Percentiles rank a stretch among this genome's conserved stretches.
Evolutionary conservation across 2,113 vertebrate species (phyloP).

Genomic region (Poecilia latipinna): DNA sequence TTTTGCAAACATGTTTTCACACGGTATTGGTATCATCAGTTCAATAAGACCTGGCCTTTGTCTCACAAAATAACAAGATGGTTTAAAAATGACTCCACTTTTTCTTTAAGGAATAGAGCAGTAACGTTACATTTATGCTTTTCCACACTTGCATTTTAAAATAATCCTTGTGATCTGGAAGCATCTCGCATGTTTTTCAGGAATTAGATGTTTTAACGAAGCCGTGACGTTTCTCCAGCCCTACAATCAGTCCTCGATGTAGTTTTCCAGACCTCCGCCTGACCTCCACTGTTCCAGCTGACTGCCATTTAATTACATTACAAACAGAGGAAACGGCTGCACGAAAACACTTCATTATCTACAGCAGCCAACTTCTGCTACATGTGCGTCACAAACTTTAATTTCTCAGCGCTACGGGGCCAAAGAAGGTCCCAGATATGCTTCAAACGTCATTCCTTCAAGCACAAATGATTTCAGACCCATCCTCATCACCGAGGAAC

Average conservation of each 20-base stretch:
- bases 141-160: no score
- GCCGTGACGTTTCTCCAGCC: not conserved
- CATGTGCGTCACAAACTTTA: not conserved
- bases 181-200: not conserved
- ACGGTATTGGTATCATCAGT: no score
- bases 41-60: no score
- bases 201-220: not conserved
- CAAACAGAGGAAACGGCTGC: conserved; percentile 1
- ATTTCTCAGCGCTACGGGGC: not conserved
- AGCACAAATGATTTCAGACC: not conserved
- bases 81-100: no score
- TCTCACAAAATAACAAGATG: no score
- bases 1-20: no score
- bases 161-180: not conserved
- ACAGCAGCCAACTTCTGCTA: not conserved
- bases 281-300: not conserved
- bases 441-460: not conserved
- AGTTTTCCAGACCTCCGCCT: conserved; percentile 1
- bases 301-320: conserved; percentile 3
- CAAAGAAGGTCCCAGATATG: not conserved
- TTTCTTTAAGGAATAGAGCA: no score
- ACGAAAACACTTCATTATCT: not conserved
- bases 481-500: no score
- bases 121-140: no score
- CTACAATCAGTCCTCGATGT: not conserved